phyloP scores from a whole-genome alignment of 2,888 invertebrate genomes.

The Hemistola chrysoprasaria region DNA sequence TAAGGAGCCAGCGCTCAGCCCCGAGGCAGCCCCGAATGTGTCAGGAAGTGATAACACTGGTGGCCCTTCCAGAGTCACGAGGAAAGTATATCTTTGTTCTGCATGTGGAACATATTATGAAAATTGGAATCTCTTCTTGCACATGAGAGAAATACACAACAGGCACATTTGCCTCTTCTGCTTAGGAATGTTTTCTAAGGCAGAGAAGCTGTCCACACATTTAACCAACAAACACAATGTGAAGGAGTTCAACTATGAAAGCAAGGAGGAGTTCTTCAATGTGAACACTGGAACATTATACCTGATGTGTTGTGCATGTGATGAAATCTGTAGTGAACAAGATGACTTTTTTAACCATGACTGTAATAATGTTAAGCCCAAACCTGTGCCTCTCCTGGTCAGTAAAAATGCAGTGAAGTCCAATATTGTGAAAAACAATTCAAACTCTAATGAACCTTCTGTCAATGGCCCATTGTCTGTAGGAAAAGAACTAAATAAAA shows the following conservation, averaged over 20 bases:
- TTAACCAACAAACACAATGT: constrained; percentile 90
- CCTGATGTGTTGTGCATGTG: constrained; percentile 91
- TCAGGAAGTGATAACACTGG: constrained; percentile 44
- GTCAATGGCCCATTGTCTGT: constrained; percentile 54
- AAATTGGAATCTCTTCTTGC: constrained; percentile 92
- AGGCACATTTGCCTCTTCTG: constrained; percentile 92
- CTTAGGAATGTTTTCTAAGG: constrained; percentile 90
- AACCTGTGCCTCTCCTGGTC: constrained; percentile 74
- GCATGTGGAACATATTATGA: constrained; percentile 93
- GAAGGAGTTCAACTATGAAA: constrained; percentile 85
- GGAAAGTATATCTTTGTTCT: constrained; percentile 91
- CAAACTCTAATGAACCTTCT: constrained; percentile 49
- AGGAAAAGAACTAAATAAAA: constrained; percentile 47
- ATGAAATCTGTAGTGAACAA: constrained; percentile 88
- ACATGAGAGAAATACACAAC: constrained; percentile 91
- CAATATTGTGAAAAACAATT: constrained; percentile 54
- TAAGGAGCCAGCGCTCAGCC: constrained; percentile 65
- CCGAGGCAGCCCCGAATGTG: constrained; percentile 57
- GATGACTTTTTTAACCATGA: constrained; percentile 90
- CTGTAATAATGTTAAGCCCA: constrained; percentile 81
- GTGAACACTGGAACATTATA: constrained; percentile 86
- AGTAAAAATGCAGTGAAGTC: constrained; percentile 68
- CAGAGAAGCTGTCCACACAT: constrained; percentile 90
- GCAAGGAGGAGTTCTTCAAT: constrained; percentile 85
- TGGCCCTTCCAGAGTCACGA: constrained; percentile 84